These are phyloP conservation scores for Stigmatopora nigra DNA, from an alignment of 2,113 vertebrate genomes.

Conservation along the genomic window DNA sequence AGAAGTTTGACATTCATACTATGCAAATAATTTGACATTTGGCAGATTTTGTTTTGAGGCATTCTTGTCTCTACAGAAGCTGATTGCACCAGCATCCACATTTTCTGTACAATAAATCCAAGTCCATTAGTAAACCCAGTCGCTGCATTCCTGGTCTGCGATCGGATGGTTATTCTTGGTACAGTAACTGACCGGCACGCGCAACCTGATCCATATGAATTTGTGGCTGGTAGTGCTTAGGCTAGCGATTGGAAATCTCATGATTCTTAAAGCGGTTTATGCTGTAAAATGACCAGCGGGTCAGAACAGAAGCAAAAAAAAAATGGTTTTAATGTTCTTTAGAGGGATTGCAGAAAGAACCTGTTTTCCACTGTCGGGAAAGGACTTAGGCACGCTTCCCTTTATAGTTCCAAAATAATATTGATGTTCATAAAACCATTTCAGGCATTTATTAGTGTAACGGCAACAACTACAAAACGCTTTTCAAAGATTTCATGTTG, in stretches of 20 bases:
- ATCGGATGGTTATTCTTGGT: conserved; percentile 2
- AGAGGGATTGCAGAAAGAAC: conserved; percentile 17
- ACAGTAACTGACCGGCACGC: not conserved
- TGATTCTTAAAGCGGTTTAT: conserved; percentile 47
- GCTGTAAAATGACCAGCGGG: conserved; percentile 25
- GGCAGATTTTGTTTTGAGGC: conserved; percentile 31
- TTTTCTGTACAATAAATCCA: too few relatives aligned
- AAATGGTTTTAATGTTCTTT: conserved; percentile 34
- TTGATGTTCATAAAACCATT: not conserved
- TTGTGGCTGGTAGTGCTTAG: conserved; percentile 15
- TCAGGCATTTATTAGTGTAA: not conserved
- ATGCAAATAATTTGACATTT: conserved; percentile 12
- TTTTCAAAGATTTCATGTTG: not conserved
- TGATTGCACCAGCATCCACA: not conserved
- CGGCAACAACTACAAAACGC: not conserved
- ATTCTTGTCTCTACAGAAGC: conserved; percentile 28
- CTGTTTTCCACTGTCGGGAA: conserved; percentile 8
- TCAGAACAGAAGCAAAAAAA: conserved; percentile 32
- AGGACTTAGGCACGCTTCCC: not conserved
- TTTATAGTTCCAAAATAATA: not conserved
- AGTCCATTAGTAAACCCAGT: not conserved
- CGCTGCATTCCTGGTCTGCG: not conserved
- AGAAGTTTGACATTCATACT: conserved; percentile 19
- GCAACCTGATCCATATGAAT: conserved; percentile 21
- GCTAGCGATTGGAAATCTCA: conserved; percentile 39